phyloP scores from a whole-genome alignment of 2,888 invertebrate genomes.

The Thereva unica region DNA sequence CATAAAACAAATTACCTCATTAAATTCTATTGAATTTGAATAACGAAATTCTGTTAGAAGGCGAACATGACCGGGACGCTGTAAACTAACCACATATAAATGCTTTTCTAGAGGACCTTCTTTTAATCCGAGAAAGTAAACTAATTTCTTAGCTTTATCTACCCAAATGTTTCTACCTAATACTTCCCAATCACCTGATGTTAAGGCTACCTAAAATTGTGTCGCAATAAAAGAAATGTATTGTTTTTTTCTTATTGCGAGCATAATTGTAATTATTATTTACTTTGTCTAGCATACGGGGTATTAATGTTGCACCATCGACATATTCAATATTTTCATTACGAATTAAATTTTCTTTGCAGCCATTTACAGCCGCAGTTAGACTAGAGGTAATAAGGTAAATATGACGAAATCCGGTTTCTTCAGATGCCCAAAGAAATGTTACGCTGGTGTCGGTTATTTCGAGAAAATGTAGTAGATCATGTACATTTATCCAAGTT shows the following conservation, averaged over 20 bases:
- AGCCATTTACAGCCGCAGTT: constrained; percentile 60
- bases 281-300: constrained; percentile 69
- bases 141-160: constrained; percentile 74
- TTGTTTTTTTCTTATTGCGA: background rate
- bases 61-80: constrained; percentile 71
- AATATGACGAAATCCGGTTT: constrained; percentile 86
- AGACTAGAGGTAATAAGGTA: constrained; percentile 75
- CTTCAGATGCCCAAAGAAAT: constrained; percentile 93
- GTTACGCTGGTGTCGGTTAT: constrained; percentile 58
- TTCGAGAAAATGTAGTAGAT: constrained; percentile 80
- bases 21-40: constrained; percentile 82
- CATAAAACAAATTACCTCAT: constrained; percentile 62
- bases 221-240: background rate
- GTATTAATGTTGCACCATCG: constrained; percentile 56
- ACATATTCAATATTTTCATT: constrained; percentile 46
- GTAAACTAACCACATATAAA: constrained; percentile 80
- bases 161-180: constrained; percentile 86
- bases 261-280: background rate
- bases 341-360: constrained; percentile 47
- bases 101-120: constrained; percentile 93
- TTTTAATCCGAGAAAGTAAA: constrained; percentile 88
- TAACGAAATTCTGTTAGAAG: constrained; percentile 81
- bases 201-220: constrained; percentile 66
- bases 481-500: constrained; percentile 95
- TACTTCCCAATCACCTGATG: constrained; percentile 93